Percentiles rank a stretch among this genome's conserved stretches.
Evolutionary conservation across 2,888 invertebrate species (phyloP).

Genomic region (Drosophila putrida): DNA sequence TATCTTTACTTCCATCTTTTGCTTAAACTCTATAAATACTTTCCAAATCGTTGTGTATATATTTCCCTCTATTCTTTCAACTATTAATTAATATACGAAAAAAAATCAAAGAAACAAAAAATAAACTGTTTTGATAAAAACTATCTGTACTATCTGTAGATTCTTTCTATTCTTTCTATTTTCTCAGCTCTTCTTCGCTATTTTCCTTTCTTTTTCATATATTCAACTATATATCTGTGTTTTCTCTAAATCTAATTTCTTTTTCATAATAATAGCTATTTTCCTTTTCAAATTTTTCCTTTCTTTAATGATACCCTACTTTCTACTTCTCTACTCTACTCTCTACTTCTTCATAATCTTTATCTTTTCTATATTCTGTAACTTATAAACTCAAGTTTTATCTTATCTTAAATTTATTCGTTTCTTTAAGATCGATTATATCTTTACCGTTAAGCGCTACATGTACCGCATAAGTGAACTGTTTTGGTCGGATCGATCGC

Average conservation of each 20-base stretch:
- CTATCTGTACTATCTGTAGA: constrained; percentile 21
- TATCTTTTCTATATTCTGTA: not conserved
- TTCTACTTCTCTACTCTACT: not conserved
- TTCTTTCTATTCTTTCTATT: constrained; percentile 10
- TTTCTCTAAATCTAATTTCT: not conserved
- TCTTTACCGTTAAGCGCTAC: constrained; percentile 8
- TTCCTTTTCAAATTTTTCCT: not conserved
- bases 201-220: constrained; percentile 10
- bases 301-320: not conserved
- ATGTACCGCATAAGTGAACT: constrained; percentile 19
- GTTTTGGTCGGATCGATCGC: constrained; percentile 18
- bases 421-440: not conserved
- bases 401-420: not conserved
- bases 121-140: constrained; percentile 36
- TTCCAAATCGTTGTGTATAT: constrained; percentile 62
- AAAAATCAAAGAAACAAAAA: constrained; percentile 22
- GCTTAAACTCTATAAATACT: constrained; percentile 23
- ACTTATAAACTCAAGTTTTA: not conserved
- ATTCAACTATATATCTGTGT: not conserved
- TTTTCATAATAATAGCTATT: not conserved
- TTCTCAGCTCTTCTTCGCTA: not conserved
- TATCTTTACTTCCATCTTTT: not conserved
- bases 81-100: constrained; percentile 47
- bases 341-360: not conserved
- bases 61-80: constrained; percentile 49